Evolutionary conservation across 1,140 invertebrate genomes (phyloP).

Genomic region (Zaprionus tsacasi): DNA sequence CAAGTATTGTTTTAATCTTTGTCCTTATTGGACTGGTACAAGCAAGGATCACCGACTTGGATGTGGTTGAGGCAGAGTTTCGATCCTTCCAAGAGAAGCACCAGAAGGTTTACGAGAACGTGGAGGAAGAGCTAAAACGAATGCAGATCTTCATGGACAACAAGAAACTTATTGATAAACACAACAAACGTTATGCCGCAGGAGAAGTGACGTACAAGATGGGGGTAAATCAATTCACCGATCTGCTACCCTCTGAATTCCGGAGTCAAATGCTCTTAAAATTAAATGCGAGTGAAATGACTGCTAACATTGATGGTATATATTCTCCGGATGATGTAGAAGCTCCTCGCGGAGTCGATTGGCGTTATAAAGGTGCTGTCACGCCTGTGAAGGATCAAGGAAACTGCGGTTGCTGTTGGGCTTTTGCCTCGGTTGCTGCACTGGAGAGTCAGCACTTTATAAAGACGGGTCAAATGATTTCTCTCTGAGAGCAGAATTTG

Average conservation of each 20-base stretch:
- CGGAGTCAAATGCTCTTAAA: conserved; percentile 18
- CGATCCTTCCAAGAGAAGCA: background rate
- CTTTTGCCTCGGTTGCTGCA: no score
- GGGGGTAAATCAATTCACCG: conserved; percentile 91
- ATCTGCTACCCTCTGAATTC: conserved; percentile 93
- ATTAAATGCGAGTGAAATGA: background rate
- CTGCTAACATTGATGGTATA: background rate
- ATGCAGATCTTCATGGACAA: conserved; percentile 94
- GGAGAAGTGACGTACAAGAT: conserved; percentile 88
- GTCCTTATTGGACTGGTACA: background rate
- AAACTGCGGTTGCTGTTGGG: no score
- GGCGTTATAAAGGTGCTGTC: conserved; percentile 89
- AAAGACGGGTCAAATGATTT: no score
- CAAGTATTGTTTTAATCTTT: background rate
- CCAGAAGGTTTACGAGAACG: conserved; percentile 12
- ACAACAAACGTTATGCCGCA: conserved; percentile 89
- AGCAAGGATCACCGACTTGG: background rate
- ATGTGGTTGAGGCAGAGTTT: background rate
- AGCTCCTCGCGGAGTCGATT: conserved; percentile 12
- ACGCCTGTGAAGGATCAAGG: conserved; percentile 95
- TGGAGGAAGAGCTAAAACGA: conserved; percentile 84
- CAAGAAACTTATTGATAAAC: conserved; percentile 90
- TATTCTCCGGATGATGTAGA: background rate
- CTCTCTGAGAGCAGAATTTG: no score
- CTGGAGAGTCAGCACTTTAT: no score